Percentiles rank a stretch among this genome's conserved stretches.
These are phyloP conservation scores for crab-eating macaque (Macaca fascicularis) DNA, from an alignment of 2,113 vertebrate species.

Conservation along the genomic window T2T-MFA8v1.1 NC_088389.1:121517001-121517500, in stretches of 20 bases:
- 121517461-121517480: not conserved
- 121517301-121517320: no score
- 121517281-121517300: not conserved
- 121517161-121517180: fast-evolving
- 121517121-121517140: not conserved
- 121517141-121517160: not conserved
- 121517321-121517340: not conserved
- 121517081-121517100: not conserved
- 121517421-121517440: not conserved
- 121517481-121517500: not conserved
- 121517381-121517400: not conserved
- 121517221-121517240: not conserved
- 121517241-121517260: not conserved
- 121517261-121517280: not conserved
- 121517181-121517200: not conserved
- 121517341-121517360: not conserved
- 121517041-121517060: not conserved
- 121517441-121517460: not conserved
- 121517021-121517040: not conserved
- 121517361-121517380: not conserved
- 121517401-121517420: not conserved
- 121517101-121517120: not conserved
- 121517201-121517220: not conserved
- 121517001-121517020: not conserved
- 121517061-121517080: not conserved